Evolutionary conservation across 2,113 vertebrate species (phyloP), one percentile per base, ranked within the genome.

Genomic region (Crotalus horridus): DNA sequence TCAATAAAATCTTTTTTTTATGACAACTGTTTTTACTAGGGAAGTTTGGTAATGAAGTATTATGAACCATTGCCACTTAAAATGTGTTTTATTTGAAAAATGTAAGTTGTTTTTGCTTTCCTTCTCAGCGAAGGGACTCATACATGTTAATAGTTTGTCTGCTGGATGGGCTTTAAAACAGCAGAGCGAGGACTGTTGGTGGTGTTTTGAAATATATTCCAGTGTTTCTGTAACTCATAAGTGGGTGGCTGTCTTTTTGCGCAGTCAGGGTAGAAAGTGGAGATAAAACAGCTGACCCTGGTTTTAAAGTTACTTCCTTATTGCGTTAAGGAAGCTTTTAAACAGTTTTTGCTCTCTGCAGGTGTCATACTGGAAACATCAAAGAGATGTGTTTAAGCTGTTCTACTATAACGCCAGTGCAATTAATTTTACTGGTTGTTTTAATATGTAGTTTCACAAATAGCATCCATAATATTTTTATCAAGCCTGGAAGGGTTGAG

Each of bases 171-270:
- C 56, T 89, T 85, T 89, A 86, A 89, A 87, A 58, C 74, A 90
- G 85, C 21, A 94, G 94, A 96, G 94, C 92, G 91, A 97, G 94
- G 93, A 94, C 95, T 93, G 92, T 97, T 96, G 74, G 91, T 97
- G 88, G 87, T 90, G 95, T 96, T 97, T 96, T 96, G 95, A 97
- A 97, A 97, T 97, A 97, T 96, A 96, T 95, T 96, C 97, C 94
- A 95, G 96, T 96, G 51, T 93, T 96, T 96, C 97, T 95, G 95
- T 97, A 96, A 96, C 94, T 96, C 90, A 94, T 26, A 93, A 91
- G 94, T 85, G 93, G 81, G 94, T 95, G 93, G 92, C 95, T 95
- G 95, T 96, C 94, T 93, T 96, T 93, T 96, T 89, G 95, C 94
- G 58, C 26, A 85, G 46, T 92, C 24, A 92, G 39, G 21, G 48